Conservation (phyloP, 2,888 invertebrate species). For the Cepaea hortensis region DNA sequence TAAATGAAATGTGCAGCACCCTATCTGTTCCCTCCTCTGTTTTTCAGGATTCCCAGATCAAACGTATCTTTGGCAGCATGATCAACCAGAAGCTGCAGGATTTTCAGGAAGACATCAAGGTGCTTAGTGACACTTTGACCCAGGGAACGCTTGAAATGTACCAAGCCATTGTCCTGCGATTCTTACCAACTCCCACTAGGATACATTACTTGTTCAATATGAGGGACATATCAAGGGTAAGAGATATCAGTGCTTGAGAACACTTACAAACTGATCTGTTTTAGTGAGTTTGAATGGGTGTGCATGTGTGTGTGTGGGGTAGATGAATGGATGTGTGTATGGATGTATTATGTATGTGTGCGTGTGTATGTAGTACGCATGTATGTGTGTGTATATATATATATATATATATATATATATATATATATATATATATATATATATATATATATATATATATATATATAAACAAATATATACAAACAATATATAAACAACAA, state of each 20-base stretch:
- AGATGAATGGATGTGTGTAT: too few species aligned
- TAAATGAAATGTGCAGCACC: too few species aligned
- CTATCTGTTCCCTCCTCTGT: neutral
- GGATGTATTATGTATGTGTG: too few species aligned
- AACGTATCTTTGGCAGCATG: conserved; percentile 85
- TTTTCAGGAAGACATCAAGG: conserved; percentile 88
- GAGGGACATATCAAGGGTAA: conserved; percentile 87
- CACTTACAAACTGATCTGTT: neutral
- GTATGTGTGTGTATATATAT: too few species aligned
- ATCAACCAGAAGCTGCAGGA: conserved; percentile 85
- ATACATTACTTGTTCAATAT: conserved; percentile 77
- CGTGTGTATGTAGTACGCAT: too few species aligned
- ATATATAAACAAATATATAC: too few species aligned
- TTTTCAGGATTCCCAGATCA: conserved; percentile 79
- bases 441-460: too few species aligned
- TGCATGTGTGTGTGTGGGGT: too few species aligned
- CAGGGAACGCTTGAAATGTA: conserved; percentile 77
- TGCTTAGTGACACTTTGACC: conserved; percentile 77
- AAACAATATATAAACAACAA: too few species aligned
- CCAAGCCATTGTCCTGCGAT: conserved; percentile 70
- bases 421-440: too few species aligned
- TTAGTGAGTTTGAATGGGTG: too few species aligned
- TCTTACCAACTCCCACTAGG: conserved; percentile 77
- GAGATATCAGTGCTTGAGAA: neutral
- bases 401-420: too few species aligned